Evolutionary conservation across 2,888 invertebrate species (phyloP).

Genomic region (Prionchulus punctatus): DNA sequence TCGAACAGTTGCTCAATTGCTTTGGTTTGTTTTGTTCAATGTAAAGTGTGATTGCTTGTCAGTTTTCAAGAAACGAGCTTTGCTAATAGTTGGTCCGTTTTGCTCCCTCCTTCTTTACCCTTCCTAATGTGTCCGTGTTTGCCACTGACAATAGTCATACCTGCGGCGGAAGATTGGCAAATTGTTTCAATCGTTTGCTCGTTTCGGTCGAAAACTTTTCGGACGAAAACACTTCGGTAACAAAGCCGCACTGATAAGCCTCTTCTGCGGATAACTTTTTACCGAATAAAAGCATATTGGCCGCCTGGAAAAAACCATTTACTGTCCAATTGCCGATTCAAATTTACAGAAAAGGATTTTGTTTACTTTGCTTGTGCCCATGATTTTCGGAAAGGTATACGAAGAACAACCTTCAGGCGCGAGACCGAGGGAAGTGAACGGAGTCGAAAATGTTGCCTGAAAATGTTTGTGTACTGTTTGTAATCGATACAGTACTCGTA

Average conservation of each 20-base stretch:
- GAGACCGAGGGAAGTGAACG: constrained; percentile 66
- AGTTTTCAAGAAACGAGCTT: no score
- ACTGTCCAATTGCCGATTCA: no score
- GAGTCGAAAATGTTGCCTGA: constrained; percentile 70
- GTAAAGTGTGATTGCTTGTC: no score
- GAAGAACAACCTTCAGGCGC: constrained; percentile 77
- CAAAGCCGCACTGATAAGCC: constrained; percentile 57
- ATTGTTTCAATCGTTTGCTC: constrained; percentile 10
- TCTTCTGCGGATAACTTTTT: constrained; percentile 60
- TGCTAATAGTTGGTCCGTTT: no score
- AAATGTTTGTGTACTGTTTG: constrained; percentile 7
- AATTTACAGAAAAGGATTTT: no score
- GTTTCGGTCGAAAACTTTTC: constrained; percentile 14
- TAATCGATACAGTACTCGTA: neutral
- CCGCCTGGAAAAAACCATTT: no score
- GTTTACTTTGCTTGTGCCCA: constrained; percentile 68
- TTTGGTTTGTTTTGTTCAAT: no score
- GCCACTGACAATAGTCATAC: neutral
- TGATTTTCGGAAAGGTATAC: constrained; percentile 60
- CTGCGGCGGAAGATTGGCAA: neutral
- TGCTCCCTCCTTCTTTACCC: no score
- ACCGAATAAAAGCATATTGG: constrained; percentile 48
- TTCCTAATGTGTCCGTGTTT: constrained; percentile 5
- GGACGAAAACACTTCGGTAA: constrained; percentile 55
- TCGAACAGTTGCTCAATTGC: no score